phyloP scores from a whole-genome alignment of 2,797 vertebrate genomes.

The Notoglanidium macrostoma region DNA sequence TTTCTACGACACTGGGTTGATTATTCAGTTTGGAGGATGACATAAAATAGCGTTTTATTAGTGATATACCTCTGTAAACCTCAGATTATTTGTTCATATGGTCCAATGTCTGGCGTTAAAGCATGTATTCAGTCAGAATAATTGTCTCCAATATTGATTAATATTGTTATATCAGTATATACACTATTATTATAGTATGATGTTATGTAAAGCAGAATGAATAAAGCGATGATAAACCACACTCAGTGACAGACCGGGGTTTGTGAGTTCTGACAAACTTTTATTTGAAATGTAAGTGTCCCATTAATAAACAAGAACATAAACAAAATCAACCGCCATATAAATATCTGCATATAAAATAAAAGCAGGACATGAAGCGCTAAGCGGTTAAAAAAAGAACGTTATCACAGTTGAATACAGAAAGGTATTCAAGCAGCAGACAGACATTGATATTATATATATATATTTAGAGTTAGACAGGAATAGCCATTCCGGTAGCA shows the following conservation, averaged over 20 bases:
- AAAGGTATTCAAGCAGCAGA: slow-evolving; percentile 62
- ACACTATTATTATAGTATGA: neutral
- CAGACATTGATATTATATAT: slow-evolving; percentile 60
- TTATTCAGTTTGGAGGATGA: neutral
- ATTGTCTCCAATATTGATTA: neutral
- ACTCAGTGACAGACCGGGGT: slow-evolving; percentile 5
- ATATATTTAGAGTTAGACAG: slow-evolving; percentile 60
- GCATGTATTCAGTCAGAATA: neutral
- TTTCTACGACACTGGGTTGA: neutral
- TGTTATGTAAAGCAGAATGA: neutral
- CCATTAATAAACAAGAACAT: slow-evolving; percentile 70
- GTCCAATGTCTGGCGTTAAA: no score
- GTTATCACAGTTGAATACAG: slow-evolving; percentile 60
- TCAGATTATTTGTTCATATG: neutral
- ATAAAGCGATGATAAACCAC: neutral
- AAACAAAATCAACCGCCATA: slow-evolving; percentile 79
- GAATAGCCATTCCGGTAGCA: slow-evolving; percentile 64
- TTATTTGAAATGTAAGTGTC: slow-evolving; percentile 82
- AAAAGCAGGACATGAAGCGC: slow-evolving; percentile 77
- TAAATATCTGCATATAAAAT: slow-evolving; percentile 93
- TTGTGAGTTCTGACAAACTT: slow-evolving; percentile 79
- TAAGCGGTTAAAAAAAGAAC: slow-evolving; percentile 70
- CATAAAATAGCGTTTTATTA: no score
- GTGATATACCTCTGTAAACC: no score
- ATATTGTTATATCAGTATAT: neutral